These are phyloP conservation scores for Melanogrammus aeglefinus DNA, from an alignment of 2,797 vertebrate genomes.

Conservation along the genomic window DNA sequence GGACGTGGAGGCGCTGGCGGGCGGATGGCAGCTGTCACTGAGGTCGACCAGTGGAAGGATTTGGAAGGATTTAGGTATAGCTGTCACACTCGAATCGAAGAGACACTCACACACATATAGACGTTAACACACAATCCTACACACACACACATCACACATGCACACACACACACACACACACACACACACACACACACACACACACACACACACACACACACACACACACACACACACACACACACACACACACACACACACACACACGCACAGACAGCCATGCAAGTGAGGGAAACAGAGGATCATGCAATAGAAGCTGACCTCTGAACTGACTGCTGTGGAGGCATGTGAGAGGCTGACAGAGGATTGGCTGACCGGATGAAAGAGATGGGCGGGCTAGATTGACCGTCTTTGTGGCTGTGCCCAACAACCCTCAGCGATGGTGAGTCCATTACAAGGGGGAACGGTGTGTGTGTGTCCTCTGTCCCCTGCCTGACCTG, in stretches of 20 bases:
- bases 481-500: constrained; percentile 68
- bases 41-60: constrained; percentile 35
- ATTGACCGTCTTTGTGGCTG: constrained; percentile 60
- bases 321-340: constrained; percentile 51
- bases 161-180: constrained; percentile 9
- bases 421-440: constrained; percentile 58
- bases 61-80: constrained; percentile 34
- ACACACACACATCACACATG: constrained; percentile 18
- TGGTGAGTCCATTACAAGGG: constrained; percentile 72
- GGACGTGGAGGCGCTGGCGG: constrained; percentile 33
- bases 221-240: constrained; percentile 6
- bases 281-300: constrained; percentile 41
- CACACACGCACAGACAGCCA: constrained; percentile 21
- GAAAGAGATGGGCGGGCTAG: constrained; percentile 33
- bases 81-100: constrained; percentile 16
- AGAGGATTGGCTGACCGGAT: constrained; percentile 49
- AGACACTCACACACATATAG: constrained; percentile 15
- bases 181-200: constrained; percentile 19
- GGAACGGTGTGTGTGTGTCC: constrained; percentile 31
- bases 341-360: constrained; percentile 48
- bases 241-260: constrained; percentile 15
- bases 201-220: constrained; percentile 17
- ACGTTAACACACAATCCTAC: constrained; percentile 6
- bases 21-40: constrained; percentile 49
- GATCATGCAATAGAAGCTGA: constrained; percentile 52